These are phyloP conservation scores for Heliconius eleuchia DNA, from an alignment of 1,140 invertebrate genomes.

Conservation along the genomic window DNA sequence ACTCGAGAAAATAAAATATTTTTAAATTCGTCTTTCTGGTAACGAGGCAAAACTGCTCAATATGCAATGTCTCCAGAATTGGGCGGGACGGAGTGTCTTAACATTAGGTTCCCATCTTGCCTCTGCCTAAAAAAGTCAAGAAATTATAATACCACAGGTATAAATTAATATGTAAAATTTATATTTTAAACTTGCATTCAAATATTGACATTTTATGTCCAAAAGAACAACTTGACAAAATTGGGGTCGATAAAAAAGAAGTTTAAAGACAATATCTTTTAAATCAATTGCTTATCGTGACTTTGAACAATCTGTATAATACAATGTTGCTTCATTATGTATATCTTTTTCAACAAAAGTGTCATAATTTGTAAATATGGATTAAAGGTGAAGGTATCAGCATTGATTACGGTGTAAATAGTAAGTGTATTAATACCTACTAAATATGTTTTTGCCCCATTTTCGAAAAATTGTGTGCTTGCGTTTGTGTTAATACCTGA, in stretches of 20 bases:
- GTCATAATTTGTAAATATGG: not conserved
- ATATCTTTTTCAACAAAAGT: not conserved
- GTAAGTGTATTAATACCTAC: too few relatives aligned
- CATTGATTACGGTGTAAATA: not conserved
- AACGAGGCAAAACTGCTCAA: too few relatives aligned
- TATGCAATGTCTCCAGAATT: too few relatives aligned
- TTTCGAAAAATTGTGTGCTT: too few relatives aligned
- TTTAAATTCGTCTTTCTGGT: too few relatives aligned
- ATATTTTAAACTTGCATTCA: conserved; percentile 27
- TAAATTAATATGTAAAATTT: conserved; percentile 7
- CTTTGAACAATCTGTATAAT: conserved; percentile 8
- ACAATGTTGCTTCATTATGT: conserved; percentile 3
- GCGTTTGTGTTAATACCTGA: too few relatives aligned
- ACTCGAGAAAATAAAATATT: not conserved
- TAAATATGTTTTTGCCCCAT: too few relatives aligned
- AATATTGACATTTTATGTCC: conserved; percentile 38
- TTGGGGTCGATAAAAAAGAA: not conserved
- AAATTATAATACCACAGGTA: too few relatives aligned
- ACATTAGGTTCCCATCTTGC: too few relatives aligned
- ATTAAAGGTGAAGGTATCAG: not conserved
- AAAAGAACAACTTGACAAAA: conserved; percentile 17
- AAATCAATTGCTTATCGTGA: conserved; percentile 21
- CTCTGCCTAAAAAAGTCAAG: too few relatives aligned
- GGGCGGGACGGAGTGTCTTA: too few relatives aligned
- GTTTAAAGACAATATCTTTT: conserved; percentile 11